Percentiles rank a stretch among this genome's conserved stretches.
Evolutionary conservation across 2,888 invertebrate species (phyloP).

Genomic region (Tiliacea aurago): DNA sequence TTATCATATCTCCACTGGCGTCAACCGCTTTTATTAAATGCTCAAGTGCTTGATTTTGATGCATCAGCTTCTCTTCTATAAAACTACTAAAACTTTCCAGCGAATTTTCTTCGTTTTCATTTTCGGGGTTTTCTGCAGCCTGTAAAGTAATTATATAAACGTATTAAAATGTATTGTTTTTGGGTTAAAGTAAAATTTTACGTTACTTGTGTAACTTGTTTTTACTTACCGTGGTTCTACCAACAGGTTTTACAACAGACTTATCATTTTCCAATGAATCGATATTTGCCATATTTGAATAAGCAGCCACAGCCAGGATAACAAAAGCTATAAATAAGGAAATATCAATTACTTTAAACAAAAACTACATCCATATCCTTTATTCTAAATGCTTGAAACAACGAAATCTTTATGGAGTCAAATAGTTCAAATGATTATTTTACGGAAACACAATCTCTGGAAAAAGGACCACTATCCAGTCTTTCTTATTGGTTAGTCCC

Average conservation of each 20-base stretch:
- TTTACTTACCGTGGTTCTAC: slow-evolving; percentile 68
- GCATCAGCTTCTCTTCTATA: slow-evolving; percentile 77
- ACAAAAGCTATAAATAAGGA: slow-evolving; percentile 50
- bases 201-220: neutral
- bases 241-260: slow-evolving; percentile 40
- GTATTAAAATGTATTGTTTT: neutral
- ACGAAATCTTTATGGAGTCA: neutral
- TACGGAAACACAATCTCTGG: neutral
- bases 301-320: slow-evolving; percentile 33
- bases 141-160: slow-evolving; percentile 52
- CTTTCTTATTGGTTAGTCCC: too few relatives aligned
- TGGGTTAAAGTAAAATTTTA: neutral
- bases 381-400: neutral
- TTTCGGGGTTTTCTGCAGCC: slow-evolving; percentile 72
- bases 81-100: slow-evolving; percentile 67
- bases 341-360: neutral
- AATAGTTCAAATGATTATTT: neutral
- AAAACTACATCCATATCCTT: too few relatives aligned
- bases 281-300: slow-evolving; percentile 57
- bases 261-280: slow-evolving; percentile 9
- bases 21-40: slow-evolving; percentile 72
- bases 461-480: neutral
- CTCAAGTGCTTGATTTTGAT: slow-evolving; percentile 80
- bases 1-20: slow-evolving; percentile 70
- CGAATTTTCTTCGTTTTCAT: slow-evolving; percentile 42